Evolutionary conservation across 2,113 vertebrate genomes (phyloP).

Genomic region (Raja brachyura): DNA sequence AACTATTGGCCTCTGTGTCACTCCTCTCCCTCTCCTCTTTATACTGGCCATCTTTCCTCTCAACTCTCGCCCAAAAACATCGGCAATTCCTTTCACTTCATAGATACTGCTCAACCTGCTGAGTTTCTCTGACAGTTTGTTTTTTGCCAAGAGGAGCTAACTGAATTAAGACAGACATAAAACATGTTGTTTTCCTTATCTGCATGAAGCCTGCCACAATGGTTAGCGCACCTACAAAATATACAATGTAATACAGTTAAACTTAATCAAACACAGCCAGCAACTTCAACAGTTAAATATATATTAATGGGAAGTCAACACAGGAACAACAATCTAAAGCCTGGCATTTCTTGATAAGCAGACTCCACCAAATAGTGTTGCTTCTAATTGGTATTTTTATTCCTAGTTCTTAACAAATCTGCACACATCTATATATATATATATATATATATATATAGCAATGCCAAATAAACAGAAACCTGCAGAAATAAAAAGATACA

Average conservation of each 20-base stretch:
- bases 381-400: background rate
- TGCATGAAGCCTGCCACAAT: background rate
- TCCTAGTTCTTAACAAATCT: background rate
- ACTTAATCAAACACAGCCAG: background rate
- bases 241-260: background rate
- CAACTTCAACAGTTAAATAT: background rate
- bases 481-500: background rate
- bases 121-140: too few species aligned
- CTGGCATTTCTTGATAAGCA: background rate
- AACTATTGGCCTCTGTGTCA: too few species aligned
- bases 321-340: background rate
- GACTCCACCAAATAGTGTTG: background rate
- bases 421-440: background rate
- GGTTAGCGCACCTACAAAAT: background rate
- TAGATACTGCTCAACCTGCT: too few species aligned
- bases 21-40: too few species aligned
- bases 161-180: background rate
- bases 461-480: background rate
- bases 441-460: background rate
- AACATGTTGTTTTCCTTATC: background rate
- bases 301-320: background rate
- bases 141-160: background rate
- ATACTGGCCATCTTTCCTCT: too few species aligned
- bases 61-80: too few species aligned
- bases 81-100: too few species aligned